Conservation (phyloP, 2,113 vertebrate genomes). For the Alethe diademata region DNA sequence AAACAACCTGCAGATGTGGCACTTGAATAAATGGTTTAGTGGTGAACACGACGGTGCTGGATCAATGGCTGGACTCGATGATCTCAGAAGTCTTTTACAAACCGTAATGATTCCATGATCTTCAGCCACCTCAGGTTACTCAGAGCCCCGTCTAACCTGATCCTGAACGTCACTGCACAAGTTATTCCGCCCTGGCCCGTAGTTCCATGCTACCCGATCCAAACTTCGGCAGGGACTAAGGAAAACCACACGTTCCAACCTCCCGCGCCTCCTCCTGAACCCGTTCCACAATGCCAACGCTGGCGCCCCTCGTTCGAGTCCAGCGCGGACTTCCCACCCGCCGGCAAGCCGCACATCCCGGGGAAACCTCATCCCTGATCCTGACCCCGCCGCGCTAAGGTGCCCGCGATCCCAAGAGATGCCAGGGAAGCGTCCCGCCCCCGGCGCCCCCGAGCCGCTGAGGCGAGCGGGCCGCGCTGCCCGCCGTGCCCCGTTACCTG, state of each 20-base stretch:
- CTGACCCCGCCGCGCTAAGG: not conserved
- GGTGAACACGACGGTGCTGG: not conserved
- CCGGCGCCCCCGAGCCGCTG: not conserved
- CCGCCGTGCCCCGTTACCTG: slow-evolving; percentile 17
- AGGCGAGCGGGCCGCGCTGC: not conserved
- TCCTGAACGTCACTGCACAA: not conserved
- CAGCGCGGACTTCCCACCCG: not conserved
- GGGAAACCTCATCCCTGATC: not conserved
- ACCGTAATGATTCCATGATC: not conserved
- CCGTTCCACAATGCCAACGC: not conserved
- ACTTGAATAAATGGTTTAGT: not conserved
- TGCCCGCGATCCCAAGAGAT: not conserved
- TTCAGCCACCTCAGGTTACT: not conserved
- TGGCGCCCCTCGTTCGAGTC: not conserved
- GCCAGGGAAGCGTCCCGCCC: not conserved
- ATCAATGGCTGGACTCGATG: not conserved
- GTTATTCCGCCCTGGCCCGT: slow-evolving; percentile 78
- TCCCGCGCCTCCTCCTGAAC: not conserved
- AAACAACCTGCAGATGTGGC: not conserved
- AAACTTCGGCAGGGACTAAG: slow-evolving; percentile 43
- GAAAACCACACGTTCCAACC: not conserved
- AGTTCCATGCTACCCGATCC: slow-evolving; percentile 64
- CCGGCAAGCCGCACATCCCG: not conserved
- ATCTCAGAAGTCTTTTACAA: not conserved
- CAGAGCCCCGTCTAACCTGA: not conserved